Conservation (phyloP, 37 sponge, comb jelly and placozoan genomes). For the Ianthella basta region DNA sequence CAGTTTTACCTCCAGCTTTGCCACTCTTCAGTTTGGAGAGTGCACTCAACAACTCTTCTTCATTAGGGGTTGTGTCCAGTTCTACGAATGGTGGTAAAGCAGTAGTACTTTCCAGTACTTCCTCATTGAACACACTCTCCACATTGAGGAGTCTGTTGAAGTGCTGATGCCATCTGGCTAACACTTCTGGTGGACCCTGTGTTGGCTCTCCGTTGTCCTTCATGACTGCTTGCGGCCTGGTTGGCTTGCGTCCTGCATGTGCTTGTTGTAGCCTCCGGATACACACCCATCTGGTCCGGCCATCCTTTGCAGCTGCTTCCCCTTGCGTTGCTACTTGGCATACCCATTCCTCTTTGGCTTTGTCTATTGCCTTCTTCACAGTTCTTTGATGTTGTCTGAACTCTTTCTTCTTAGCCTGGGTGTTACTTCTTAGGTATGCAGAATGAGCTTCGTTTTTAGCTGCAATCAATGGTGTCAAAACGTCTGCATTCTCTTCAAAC, state of each 20-base stretch:
- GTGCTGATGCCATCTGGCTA: slow-evolving; percentile 50
- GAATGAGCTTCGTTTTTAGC: neutral
- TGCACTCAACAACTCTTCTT: slow-evolving; percentile 30
- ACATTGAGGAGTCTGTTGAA: slow-evolving; percentile 25
- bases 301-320: no score
- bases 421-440: neutral
- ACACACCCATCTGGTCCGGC: no score
- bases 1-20: slow-evolving; percentile 42
- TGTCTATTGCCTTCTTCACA: no score
- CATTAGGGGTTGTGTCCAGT: slow-evolving; percentile 36
- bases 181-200: slow-evolving; percentile 36
- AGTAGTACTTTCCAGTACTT: neutral
- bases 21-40: slow-evolving; percentile 38
- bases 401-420: neutral
- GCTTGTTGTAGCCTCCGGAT: no score
- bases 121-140: slow-evolving; percentile 21
- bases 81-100: slow-evolving; percentile 5
- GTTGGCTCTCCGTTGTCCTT: slow-evolving; percentile 45
- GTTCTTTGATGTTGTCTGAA: no score
- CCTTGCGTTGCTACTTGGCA: no score
- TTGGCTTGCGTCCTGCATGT: slow-evolving; percentile 18
- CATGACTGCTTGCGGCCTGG: slow-evolving; percentile 33
- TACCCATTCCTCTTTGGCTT: no score
- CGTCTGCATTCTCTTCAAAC: slow-evolving; percentile 35
- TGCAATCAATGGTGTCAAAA: neutral